These are phyloP conservation scores for Limnephilus marmoratus DNA, from an alignment of 2,888 invertebrate species.

Conservation along the genomic window DNA sequence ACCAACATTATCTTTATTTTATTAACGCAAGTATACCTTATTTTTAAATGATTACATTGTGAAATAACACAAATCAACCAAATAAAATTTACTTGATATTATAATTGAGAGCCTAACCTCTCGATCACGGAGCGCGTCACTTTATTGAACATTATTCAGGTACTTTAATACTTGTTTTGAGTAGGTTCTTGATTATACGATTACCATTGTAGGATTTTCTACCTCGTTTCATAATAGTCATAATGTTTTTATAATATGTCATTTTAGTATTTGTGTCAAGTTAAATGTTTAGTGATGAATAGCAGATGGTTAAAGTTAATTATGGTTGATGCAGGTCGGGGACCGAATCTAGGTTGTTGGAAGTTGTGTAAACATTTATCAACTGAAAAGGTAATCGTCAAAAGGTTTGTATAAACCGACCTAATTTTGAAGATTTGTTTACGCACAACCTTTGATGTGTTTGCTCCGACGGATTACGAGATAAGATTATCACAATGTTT, in stretches of 20 bases:
- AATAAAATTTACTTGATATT: no score
- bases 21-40: no score
- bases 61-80: no score
- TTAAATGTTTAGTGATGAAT: background rate
- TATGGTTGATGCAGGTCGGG: slow-evolving; percentile 17
- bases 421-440: slow-evolving; percentile 8
- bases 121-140: no score
- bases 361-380: slow-evolving; percentile 8
- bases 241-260: background rate
- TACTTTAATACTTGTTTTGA: no score
- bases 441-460: background rate
- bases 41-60: no score
- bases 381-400: background rate
- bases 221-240: background rate
- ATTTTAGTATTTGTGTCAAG: slow-evolving; percentile 37
- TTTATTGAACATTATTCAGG: no score
- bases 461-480: background rate
- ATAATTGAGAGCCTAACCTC: no score
- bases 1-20: no score
- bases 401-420: background rate
- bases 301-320: background rate
- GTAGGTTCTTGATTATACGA: no score
- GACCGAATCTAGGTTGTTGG: slow-evolving; percentile 12
- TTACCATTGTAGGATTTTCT: no score
- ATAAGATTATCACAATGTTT: background rate